phyloP scores from a whole-genome alignment of 1,140 invertebrate genomes.

The Temnothorax curvispinosus region DNA sequence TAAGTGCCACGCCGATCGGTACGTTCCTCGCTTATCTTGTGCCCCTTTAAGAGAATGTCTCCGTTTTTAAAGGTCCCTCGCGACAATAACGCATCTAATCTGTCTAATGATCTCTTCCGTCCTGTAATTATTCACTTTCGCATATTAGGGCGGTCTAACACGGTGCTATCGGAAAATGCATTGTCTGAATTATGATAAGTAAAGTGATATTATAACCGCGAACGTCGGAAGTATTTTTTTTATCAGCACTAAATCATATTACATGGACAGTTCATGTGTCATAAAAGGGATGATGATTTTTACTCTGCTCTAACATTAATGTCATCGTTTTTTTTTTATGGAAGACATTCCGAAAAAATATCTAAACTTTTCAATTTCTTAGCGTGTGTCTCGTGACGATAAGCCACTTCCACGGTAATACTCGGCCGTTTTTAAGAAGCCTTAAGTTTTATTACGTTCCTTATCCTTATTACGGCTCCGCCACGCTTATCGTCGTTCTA shows the following conservation, averaged over 20 bases:
- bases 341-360: not conserved
- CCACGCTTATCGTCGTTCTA: constrained; percentile 14
- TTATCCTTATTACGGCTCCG: constrained; percentile 34
- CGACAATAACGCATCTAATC: constrained; percentile 1
- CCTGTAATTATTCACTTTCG: constrained; percentile 39
- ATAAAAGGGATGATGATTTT: not conserved
- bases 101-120: not conserved
- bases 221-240: not conserved
- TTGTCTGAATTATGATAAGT: not conserved
- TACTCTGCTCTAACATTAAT: not conserved
- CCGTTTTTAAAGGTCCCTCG: not conserved
- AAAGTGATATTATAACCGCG: not conserved
- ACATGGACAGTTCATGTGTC: not conserved
- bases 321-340: not conserved
- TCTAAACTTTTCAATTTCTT: constrained; percentile 25
- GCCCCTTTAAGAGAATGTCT: not conserved
- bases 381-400: constrained; percentile 32
- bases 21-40: constrained; percentile 10
- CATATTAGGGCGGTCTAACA: not conserved
- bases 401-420: constrained; percentile 4
- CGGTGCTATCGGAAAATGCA: not conserved
- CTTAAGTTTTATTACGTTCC: constrained; percentile 47
- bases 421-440: constrained; percentile 32
- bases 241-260: not conserved
- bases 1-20: constrained; percentile 38